These are phyloP conservation scores for Polia nebulosa DNA, from an alignment of 2,888 invertebrate species.

Conservation along the genomic window DNA sequence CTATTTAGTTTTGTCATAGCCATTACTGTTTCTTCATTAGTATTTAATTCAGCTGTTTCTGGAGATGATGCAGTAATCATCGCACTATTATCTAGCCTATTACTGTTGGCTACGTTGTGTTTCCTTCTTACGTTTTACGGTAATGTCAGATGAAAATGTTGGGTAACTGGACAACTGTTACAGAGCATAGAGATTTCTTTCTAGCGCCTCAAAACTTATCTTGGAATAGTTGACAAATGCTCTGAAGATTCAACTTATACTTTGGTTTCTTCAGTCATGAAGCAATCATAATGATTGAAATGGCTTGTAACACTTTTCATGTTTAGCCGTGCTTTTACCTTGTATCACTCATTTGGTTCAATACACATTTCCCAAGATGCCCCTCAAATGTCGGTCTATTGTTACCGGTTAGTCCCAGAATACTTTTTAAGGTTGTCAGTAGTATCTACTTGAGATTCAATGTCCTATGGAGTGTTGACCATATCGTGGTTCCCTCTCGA, in stretches of 20 bases:
- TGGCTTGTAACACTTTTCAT: background rate
- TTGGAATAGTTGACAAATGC: too few species aligned
- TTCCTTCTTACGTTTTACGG: background rate
- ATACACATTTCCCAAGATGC: background rate
- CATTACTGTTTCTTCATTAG: conserved; percentile 17
- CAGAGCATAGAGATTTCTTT: background rate
- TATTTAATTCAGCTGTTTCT: conserved; percentile 7
- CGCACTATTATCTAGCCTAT: background rate
- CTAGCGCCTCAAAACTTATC: background rate
- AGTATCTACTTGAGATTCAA: background rate
- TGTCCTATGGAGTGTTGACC: background rate
- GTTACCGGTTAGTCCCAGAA: too few species aligned
- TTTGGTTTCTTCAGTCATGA: background rate
- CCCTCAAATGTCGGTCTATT: background rate
- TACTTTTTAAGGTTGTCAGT: background rate
- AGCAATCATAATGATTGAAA: background rate
- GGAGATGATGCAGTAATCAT: conserved; percentile 2
- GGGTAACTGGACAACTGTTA: background rate
- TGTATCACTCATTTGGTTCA: background rate
- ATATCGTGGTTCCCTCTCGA: background rate
- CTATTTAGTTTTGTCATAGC: conserved; percentile 21
- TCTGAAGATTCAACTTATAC: background rate
- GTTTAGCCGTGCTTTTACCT: too few species aligned
- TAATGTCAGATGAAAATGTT: background rate
- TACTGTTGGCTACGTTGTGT: background rate